Base-by-base conservation (phyloP, 2,888 invertebrate genomes). In the Melanchra persicariae region DNA sequence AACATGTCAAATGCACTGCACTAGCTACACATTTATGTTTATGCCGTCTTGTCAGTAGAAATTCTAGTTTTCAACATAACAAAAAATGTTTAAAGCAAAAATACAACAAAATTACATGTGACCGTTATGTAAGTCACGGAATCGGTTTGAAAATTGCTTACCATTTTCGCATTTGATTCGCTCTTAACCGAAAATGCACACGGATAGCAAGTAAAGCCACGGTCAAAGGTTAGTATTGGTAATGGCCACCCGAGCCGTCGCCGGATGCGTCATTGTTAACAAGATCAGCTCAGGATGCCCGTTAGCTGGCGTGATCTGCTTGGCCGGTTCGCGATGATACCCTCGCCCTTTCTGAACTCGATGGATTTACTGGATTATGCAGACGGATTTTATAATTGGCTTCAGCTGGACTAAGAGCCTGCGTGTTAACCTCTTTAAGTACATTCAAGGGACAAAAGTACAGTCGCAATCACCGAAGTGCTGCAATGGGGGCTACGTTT, bases 351-450 rank as follows among this genome's bases (percentile, higher is more conserved):
- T n/a, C 30, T 30, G 30, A 47, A 55, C 15, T 17, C 8, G 19
- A 17, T 22, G 10, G 26, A 15, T 68, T 67, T 24, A 54, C 52
- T 45, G 55, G 47, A 26, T 37, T 47, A 34, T 10, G 10, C 47
- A 15, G 17, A 49, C 19, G 43, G 51, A 67, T 58, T 26, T 67
- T 10, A 52, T 60, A 54, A 60, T 60, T 71, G 54, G 54, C 22
- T 61, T 54, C 47, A 52, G 2, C 45, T 60, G 52, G 70, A 52
- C 49, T 43, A 10, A 67, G 22, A 62, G 19, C 6, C 24, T 40
- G 40, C 1, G 15, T 22, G 6, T 17, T 30, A 43, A 52, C 30
- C 19, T 19, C 8, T 26, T 43, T 51, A 51, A 5, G 22, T 49
- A 22, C 22, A 22, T 3, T 12, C 2, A 49, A 22, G 49, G 49